A percentile compares a stretch with the other conserved stretches of the same genome.
These are phyloP conservation scores for Maniola hyperantus DNA, from an alignment of 2,888 invertebrate genomes.

Conservation along the genomic window DNA sequence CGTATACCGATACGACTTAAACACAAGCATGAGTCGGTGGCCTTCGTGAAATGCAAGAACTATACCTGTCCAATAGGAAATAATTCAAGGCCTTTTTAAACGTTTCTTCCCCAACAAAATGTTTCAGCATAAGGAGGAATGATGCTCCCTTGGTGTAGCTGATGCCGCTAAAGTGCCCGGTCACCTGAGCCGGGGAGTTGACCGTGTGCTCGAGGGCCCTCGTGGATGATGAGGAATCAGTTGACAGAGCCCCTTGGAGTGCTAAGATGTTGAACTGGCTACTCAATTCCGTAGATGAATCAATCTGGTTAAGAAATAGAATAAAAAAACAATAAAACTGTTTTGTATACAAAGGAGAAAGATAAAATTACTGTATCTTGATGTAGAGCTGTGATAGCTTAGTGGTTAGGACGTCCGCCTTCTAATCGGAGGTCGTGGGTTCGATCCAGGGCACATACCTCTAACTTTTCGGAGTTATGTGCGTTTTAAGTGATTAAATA, in stretches of 20 bases:
- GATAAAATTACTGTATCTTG: too few species aligned
- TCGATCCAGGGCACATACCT: too few species aligned
- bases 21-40: too few species aligned
- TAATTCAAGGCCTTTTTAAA: constrained; percentile 80
- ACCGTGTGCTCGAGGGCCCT: constrained; percentile 84
- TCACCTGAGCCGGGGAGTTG: constrained; percentile 83
- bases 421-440: too few species aligned
- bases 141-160: constrained; percentile 87
- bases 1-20: too few species aligned
- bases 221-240: constrained; percentile 60
- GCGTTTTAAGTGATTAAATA: too few species aligned
- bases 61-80: constrained; percentile 45
- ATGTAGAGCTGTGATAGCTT: too few species aligned
- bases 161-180: constrained; percentile 85
- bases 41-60: too few species aligned
- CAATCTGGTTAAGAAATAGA: constrained; percentile 51
- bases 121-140: constrained; percentile 86
- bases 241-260: constrained; percentile 84
- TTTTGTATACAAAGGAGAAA: background rate
- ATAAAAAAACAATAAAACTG: too few species aligned
- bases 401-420: too few species aligned
- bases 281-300: constrained; percentile 79
- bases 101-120: constrained; percentile 78
- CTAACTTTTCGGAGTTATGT: too few species aligned
- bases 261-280: constrained; percentile 88